Evolutionary conservation across 92 coral and sea anemone species (phyloP).

Genomic region (Bergia puertoricense): DNA sequence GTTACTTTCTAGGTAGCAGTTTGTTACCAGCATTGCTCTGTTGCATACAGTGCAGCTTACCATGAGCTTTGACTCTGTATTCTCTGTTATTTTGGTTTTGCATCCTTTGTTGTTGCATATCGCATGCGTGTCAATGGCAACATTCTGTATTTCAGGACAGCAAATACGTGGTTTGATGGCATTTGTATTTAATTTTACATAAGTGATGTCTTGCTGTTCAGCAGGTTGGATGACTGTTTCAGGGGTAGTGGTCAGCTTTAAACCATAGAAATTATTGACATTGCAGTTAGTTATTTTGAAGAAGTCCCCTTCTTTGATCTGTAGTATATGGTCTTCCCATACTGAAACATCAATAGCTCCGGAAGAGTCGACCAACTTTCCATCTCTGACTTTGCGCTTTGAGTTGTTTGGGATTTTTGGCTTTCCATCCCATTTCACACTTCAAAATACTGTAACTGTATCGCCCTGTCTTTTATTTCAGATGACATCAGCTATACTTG

Average conservation of each 20-base stretch:
- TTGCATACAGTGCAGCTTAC: slow-evolving; percentile 52
- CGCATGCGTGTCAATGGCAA: slow-evolving; percentile 41
- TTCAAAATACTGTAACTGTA: slow-evolving; percentile 51
- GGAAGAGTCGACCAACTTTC: slow-evolving; percentile 48
- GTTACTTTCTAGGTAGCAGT: slow-evolving; percentile 45
- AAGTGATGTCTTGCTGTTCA: slow-evolving; percentile 37
- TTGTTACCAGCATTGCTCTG: slow-evolving; percentile 45
- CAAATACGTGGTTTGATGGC: slow-evolving; percentile 34
- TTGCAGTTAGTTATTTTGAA: slow-evolving; percentile 52
- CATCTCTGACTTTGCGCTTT: slow-evolving; percentile 47
- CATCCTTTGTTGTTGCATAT: slow-evolving; percentile 49
- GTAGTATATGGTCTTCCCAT: slow-evolving; percentile 38
- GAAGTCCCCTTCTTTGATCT: slow-evolving; percentile 51
- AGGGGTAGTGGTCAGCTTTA: slow-evolving; percentile 36
- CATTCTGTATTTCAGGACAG: slow-evolving; percentile 54
- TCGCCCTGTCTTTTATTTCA: too few species aligned
- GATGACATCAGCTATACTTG: too few species aligned
- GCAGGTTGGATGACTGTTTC: slow-evolving; percentile 25
- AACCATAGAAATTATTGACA: slow-evolving; percentile 37
- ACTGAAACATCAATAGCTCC: slow-evolving; percentile 43
- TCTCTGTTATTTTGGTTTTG: slow-evolving; percentile 39
- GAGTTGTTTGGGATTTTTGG: slow-evolving; percentile 41
- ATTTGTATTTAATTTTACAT: neutral
- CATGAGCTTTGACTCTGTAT: slow-evolving; percentile 31
- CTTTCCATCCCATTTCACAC: slow-evolving; percentile 52